Conservation (phyloP, 2,113 vertebrate species). For the Xiphophorus maculatus region DNA sequence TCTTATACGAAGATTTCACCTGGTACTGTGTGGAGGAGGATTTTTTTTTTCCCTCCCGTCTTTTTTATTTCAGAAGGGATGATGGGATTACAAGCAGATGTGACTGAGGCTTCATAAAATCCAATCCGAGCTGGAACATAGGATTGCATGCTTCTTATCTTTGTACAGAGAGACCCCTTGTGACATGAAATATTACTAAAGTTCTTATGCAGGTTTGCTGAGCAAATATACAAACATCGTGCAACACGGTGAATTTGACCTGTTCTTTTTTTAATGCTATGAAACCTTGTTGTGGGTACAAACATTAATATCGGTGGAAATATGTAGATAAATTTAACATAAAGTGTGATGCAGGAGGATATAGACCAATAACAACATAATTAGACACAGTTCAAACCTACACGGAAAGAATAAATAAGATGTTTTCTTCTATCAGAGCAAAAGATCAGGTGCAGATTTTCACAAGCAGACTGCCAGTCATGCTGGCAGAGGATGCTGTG, state of each 20-base stretch:
- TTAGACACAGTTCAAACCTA: not conserved
- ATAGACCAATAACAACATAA: too few species aligned
- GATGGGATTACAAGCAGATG: constrained; percentile 70
- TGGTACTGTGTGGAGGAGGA: constrained; percentile 41
- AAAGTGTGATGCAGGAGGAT: not conserved
- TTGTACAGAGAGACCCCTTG: constrained; percentile 22
- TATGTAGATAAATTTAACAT: not conserved
- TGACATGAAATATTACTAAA: constrained; percentile 30
- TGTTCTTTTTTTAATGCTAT: constrained; percentile 10
- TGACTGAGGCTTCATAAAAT: constrained; percentile 52
- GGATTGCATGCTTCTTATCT: constrained; percentile 44
- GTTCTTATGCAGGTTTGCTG: not conserved
- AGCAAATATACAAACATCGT: not conserved
- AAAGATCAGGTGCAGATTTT: not conserved
- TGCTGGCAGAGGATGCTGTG: not conserved
- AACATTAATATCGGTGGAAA: not conserved
- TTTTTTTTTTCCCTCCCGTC: constrained; percentile 25
- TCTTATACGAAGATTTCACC: constrained; percentile 48
- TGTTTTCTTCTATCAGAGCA: not conserved
- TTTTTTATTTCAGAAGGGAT: constrained; percentile 47
- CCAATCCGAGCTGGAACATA: constrained; percentile 37
- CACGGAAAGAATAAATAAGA: not conserved
- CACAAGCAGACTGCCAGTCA: not conserved
- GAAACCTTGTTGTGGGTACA: not conserved
- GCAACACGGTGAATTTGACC: constrained; percentile 20